Percentiles rank a stretch among this genome's conserved stretches.
These are phyloP conservation scores for Pelochelys cantorii DNA, from an alignment of 2,797 vertebrate genomes.

Conservation along the genomic window DNA sequence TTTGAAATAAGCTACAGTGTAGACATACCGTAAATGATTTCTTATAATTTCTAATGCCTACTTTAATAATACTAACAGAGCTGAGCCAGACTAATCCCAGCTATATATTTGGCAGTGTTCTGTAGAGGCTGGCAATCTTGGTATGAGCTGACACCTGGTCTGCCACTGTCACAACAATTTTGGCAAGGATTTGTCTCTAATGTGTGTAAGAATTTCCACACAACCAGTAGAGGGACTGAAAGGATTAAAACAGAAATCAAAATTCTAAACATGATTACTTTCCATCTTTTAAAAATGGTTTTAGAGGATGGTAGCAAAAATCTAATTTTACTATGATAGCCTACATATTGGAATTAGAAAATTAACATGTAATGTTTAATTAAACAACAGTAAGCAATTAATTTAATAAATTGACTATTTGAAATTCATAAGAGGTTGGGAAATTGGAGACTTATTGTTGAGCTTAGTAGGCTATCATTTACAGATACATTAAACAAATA, in stretches of 20 bases:
- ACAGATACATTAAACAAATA: slow-evolving; percentile 18
- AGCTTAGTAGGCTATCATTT: slow-evolving; percentile 57
- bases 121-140: no score
- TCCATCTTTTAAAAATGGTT: background rate
- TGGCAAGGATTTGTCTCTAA: background rate
- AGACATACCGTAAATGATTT: no score
- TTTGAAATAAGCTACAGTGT: no score
- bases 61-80: no score
- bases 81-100: no score
- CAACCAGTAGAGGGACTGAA: background rate
- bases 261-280: background rate
- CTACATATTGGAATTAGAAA: background rate
- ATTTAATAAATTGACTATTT: slow-evolving; percentile 39
- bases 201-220: background rate
- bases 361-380: slow-evolving; percentile 43
- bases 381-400: slow-evolving; percentile 56
- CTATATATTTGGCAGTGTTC: no score
- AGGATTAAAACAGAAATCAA: slow-evolving; percentile 17
- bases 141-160: no score
- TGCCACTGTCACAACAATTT: background rate
- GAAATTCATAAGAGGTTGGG: slow-evolving; percentile 50
- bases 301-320: background rate
- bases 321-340: background rate
- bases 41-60: no score
- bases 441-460: slow-evolving; percentile 46